phyloP scores from a whole-genome alignment of 1,140 invertebrate genomes.

The Leguminivora glycinivorella region DNA sequence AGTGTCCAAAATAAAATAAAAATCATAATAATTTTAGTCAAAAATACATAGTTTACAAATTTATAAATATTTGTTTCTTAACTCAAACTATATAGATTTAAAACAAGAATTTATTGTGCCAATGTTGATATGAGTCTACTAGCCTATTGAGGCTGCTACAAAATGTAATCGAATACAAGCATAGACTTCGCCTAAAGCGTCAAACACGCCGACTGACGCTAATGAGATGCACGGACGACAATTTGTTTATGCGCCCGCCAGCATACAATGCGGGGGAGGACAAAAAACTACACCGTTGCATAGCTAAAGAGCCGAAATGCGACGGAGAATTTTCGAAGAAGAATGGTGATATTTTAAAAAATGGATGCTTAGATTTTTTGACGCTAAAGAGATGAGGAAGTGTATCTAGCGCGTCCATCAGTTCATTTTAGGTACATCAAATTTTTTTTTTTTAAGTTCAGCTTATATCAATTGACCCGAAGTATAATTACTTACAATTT shows the following conservation, averaged over 20 bases:
- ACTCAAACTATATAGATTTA: too few species aligned
- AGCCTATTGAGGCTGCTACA: conserved; percentile 31
- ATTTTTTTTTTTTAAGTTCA: too few species aligned
- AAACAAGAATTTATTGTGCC: too few species aligned
- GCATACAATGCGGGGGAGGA: conserved; percentile 42
- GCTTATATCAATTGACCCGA: too few species aligned
- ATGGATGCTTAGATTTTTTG: not conserved
- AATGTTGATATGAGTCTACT: too few species aligned
- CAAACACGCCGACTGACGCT: conserved; percentile 55
- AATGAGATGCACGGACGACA: conserved; percentile 61
- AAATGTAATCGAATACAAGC: conserved; percentile 51
- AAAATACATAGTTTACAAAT: too few species aligned
- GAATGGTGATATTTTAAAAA: not conserved
- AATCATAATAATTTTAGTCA: too few species aligned
- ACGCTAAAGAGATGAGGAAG: not conserved
- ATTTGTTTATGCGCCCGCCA: conserved; percentile 61
- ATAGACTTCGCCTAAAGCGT: conserved; percentile 36
- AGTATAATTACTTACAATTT: too few species aligned
- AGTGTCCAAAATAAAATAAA: too few species aligned
- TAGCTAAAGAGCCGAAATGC: conserved; percentile 25
- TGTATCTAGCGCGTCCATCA: too few species aligned
- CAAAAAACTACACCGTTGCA: conserved; percentile 21
- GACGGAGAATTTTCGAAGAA: conserved; percentile 15
- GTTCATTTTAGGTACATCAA: too few species aligned
- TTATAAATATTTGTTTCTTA: too few species aligned